Base-by-base conservation (phyloP, 92 coral and sea anemone genomes). In the Porites cylindrica region DNA sequence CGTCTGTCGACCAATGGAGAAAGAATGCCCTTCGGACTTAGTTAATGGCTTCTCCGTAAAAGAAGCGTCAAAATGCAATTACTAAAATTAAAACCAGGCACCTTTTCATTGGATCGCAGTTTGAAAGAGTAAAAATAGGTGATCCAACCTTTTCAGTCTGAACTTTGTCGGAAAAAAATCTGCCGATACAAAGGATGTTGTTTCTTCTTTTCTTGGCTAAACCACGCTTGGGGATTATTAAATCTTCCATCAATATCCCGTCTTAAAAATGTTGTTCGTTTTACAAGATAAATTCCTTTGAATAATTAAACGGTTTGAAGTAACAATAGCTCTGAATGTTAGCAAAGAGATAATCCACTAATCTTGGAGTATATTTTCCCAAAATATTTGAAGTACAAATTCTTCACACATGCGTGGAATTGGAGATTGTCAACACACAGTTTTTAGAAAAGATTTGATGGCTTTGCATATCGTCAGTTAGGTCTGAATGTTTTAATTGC, bases 11-110 rank as follows among this genome's bases (percentile, higher is more conserved):
- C 87, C 87, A 83, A 83, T 83, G 24, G 12, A 59, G 17, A 60
- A 1, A 1, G 19, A 12, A 21, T 11, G 23, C 3, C 74, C 64
- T 83, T 21, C 18, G 59, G 52, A 63, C 43, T 50, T 7, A 14
- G 56, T 53, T 83, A 83, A 83, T 83, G 73, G 73, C n/a, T 73
- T 75, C 80, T 74, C 47, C 69, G 38, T 8, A 17, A 75, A 13
- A 51, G 38, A 64, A 53, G 69, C 20, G 73, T 50, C 51, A 62
- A 59, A 47, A 12, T 73, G 26, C 29, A 51, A 80, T 80, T 52
- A 80, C 23, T 21, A 51, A 14, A 65, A 58, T 66, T 56, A 14
- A 50, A 19, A 23, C 1, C 20, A 20, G 61, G 10, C 3, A 16
- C 13, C 23, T 17, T 8, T 64, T 14, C 58, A 78, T 77, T 77